Evolutionary conservation across 2,113 vertebrate species (phyloP).

Genomic region (Alaudala cheleensis): DNA sequence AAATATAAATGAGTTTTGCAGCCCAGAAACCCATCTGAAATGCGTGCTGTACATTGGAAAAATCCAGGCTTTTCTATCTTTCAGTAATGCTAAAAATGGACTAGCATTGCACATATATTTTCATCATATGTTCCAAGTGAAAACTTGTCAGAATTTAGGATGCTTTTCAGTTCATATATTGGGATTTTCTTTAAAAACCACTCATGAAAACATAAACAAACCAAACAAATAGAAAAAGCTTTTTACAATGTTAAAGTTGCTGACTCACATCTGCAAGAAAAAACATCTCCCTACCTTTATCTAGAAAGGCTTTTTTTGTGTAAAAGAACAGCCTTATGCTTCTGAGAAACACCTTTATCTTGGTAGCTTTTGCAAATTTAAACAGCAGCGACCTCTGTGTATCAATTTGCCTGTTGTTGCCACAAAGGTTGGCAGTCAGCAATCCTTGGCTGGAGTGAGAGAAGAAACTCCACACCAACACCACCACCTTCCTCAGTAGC

Average conservation of each 20-base stretch:
- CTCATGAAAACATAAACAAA: not conserved
- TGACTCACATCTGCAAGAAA: conserved; percentile 34
- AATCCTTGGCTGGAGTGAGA: not conserved
- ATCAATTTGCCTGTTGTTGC: not conserved
- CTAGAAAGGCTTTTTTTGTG: not conserved
- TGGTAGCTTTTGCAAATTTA: not conserved
- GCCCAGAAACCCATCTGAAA: not conserved
- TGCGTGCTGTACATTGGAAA: not conserved
- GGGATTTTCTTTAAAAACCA: not conserved
- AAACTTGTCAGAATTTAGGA: not conserved
- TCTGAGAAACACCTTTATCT: not conserved
- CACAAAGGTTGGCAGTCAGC: not conserved
- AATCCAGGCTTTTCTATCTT: not conserved
- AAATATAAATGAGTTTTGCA: not conserved
- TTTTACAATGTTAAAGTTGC: not conserved
- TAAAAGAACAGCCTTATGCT: not conserved
- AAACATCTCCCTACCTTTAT: not conserved
- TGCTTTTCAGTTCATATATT: not conserved
- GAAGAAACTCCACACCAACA: not conserved
- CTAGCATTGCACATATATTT: not conserved
- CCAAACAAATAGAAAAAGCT: not conserved
- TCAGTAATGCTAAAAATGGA: not conserved
- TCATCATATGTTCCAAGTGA: not conserved
- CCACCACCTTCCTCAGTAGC: not conserved
- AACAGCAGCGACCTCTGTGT: not conserved